Evolutionary conservation across 2,888 invertebrate species (phyloP).

Genomic region (Ochropacha duplaris): DNA sequence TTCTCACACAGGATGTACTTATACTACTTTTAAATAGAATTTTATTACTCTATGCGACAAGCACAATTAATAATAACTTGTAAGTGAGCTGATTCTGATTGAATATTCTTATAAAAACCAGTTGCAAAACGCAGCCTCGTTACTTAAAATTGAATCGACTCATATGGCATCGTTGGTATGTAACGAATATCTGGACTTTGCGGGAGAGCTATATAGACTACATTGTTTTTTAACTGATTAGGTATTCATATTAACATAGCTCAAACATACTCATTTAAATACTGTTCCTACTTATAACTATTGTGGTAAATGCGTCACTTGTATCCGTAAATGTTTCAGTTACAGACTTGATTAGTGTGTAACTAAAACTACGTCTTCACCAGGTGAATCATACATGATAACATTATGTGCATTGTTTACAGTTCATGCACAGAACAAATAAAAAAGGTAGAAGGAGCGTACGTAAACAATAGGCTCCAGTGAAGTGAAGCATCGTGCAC

Average conservation of each 20-base stretch:
- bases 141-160: constrained; percentile 6
- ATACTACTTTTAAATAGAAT: background rate
- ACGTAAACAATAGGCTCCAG: too few relatives aligned
- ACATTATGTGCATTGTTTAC: constrained; percentile 50
- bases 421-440: too few relatives aligned
- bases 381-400: constrained; percentile 63
- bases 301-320: constrained; percentile 52
- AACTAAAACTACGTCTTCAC: constrained; percentile 44
- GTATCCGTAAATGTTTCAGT: constrained; percentile 42
- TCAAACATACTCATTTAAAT: constrained; percentile 9
- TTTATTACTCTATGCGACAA: too few relatives aligned
- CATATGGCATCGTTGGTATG: constrained; percentile 30
- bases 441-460: too few relatives aligned
- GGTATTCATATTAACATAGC: constrained; percentile 30
- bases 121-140: background rate
- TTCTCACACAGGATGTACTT: background rate
- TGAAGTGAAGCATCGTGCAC: too few relatives aligned
- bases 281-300: constrained; percentile 23
- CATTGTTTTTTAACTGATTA: constrained; percentile 17
- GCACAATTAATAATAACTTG: background rate
- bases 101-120: background rate
- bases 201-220: constrained; percentile 61
- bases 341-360: constrained; percentile 26
- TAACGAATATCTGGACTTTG: constrained; percentile 51
- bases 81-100: background rate